phyloP scores from a whole-genome alignment of 2,888 invertebrate species.

The Lamproptera curius region DNA sequence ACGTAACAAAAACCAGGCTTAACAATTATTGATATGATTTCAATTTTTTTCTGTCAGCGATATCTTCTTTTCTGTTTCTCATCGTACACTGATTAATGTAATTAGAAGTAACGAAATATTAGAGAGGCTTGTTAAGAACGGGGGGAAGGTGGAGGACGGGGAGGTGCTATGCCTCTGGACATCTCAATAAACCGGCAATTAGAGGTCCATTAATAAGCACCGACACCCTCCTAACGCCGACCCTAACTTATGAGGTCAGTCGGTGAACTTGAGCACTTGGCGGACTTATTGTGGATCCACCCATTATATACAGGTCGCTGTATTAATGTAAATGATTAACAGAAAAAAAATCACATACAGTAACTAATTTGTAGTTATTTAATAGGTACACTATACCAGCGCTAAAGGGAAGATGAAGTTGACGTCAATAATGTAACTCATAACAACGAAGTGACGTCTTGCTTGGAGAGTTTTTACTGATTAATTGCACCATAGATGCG shows the following conservation, averaged over 20 bases:
- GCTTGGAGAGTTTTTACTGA: no score
- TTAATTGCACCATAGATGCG: no score
- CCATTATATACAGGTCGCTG: no score
- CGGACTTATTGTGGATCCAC: slow-evolving; percentile 1
- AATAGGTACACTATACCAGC: no score
- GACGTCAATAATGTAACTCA: no score
- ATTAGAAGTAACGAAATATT: slow-evolving; percentile 2
- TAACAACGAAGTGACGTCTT: no score
- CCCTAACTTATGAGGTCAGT: slow-evolving; percentile 38
- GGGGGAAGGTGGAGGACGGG: background rate
- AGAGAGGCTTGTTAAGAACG: slow-evolving; percentile 5
- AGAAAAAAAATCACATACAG: no score
- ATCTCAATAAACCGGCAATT: slow-evolving; percentile 18
- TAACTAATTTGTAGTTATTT: no score
- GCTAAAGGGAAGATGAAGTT: no score
- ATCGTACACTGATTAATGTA: background rate
- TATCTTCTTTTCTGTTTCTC: background rate
- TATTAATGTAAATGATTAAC: no score
- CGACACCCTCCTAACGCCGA: slow-evolving; percentile 23
- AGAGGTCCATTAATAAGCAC: slow-evolving; percentile 27
- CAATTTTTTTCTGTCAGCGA: no score
- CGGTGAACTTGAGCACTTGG: slow-evolving; percentile 7
- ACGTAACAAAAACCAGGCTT: background rate
- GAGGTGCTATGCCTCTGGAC: slow-evolving; percentile 7
- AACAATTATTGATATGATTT: no score